Conservation (phyloP, 2,888 invertebrate species). For the Phaonia tiefii region DNA sequence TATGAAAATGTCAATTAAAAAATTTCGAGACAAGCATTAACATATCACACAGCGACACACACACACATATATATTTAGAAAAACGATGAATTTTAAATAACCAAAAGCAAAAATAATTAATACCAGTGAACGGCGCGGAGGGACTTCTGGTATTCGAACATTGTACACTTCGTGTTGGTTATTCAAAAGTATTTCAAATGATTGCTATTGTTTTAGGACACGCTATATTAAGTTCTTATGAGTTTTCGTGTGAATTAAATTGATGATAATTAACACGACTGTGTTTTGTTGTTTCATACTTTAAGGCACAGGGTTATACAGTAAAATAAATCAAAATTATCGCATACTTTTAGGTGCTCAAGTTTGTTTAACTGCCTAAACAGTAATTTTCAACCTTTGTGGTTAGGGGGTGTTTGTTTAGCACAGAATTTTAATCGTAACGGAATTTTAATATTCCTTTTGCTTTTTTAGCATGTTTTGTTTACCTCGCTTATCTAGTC, state of each 20-base stretch:
- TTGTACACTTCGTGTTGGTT: too few relatives aligned
- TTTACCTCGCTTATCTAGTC: too few relatives aligned
- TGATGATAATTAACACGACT: slow-evolving; percentile 14
- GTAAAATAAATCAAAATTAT: slow-evolving; percentile 12
- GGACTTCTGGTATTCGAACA: too few relatives aligned
- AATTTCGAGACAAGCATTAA: slow-evolving; percentile 17
- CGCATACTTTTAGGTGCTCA: too few relatives aligned
- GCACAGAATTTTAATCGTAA: too few relatives aligned
- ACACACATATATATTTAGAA: slow-evolving; percentile 8
- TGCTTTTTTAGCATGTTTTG: too few relatives aligned
- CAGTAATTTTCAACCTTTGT: too few relatives aligned
- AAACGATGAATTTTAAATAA: slow-evolving; percentile 30
- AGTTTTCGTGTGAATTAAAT: neutral
- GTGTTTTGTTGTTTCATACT: slow-evolving; percentile 19
- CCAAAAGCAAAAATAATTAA: too few relatives aligned
- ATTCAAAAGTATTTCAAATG: neutral
- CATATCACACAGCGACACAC: slow-evolving; percentile 3
- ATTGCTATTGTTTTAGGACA: slow-evolving; percentile 5
- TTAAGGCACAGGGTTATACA: neutral
- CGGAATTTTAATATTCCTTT: too few relatives aligned
- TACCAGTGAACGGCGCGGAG: too few relatives aligned
- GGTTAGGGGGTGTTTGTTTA: too few relatives aligned
- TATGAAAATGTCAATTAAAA: slow-evolving; percentile 46
- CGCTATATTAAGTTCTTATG: neutral
- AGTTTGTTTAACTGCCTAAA: too few relatives aligned